Evolutionary conservation across 2,797 vertebrate species (phyloP), one percentile per base, ranked within the genome.

Genomic region (Streptopelia turtur): DNA sequence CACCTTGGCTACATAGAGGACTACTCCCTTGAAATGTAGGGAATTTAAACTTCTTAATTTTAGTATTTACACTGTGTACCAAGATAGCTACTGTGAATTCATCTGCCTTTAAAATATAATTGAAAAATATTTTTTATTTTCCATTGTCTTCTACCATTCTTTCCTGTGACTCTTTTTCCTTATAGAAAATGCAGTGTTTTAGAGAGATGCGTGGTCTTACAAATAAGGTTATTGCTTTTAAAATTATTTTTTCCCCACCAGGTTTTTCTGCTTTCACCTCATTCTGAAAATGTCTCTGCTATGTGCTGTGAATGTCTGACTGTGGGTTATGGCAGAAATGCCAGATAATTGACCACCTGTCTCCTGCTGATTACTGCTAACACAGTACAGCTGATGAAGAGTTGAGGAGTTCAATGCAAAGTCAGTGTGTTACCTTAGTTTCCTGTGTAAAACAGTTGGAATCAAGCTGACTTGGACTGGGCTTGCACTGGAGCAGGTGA

Each of bases 271-370:
- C 30, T 83, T 87, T 90, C 3, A 9, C 33, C 33, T 75, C 37
- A 23, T 28, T 87, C 68, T 77, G 50, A 25, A 57, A 33, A 23
- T 8, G 28, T 71, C 35, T 59, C 22, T 78, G 53, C 65, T 88
- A 13, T 72, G 39, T 91, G 41, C 57, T 93, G n/a, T 70, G 83
- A 57, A 11, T 56, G 28, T 31, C 31, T 56, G 68, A 8, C 17
- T 57, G 16, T 22, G 24, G 20, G 47, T 50, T 80, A 43, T 10
- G 52, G n/a, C 13, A 41, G 78, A n/a, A 31, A 7, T 30, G 27
- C 37, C 28, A 22, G 64, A 27, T 83, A 86, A 83, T 71, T 86
- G 61, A 55, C 89, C 80, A 87, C 83, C 83, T 94, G 85, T 81
- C 45, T 65, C 69, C 18, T 87, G 70, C 47, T 77, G 31, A 18